Evolutionary conservation across 2,113 vertebrate species (phyloP), one percentile per base, ranked within the genome.

Genomic region (Buteo buteo): DNA sequence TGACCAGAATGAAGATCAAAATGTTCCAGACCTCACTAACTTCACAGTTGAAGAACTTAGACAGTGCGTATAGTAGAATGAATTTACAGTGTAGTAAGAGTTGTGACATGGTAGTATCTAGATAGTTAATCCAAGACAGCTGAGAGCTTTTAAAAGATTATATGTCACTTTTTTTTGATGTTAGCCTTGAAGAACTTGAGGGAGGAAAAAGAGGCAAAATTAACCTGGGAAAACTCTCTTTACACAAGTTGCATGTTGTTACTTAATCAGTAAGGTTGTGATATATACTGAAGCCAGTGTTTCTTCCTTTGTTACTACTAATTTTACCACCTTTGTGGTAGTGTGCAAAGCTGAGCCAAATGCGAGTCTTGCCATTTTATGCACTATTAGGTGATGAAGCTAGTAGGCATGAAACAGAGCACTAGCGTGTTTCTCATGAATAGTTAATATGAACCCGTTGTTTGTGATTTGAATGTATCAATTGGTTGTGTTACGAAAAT

Each of bases 21-120:
- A 99, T 84, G 84, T 99, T 67, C 99, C 99, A 32, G 99, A 99
- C 96, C 97, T 99, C 92, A 99, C 99, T 28, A 98, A 98, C 97
- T 99, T 99, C 97, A 94, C 93, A 73, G 95, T 99, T 50, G 99
- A 99, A 61, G 98, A 99, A 92, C 98, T 99, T 88, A 99, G 99
- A 98, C 99, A 98, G 99, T 99, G 97, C 94, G 99, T 98, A 95
- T 82, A 85, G 40, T 76, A 67, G 86, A 86, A 61, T 19, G 69
- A 66, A 21, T 66, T 74, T 54, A 45, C 5, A 25, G 28, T 42
- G 40, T 44, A 70, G 22, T 76, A 50, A 44, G 21, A 52, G 4
- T 67, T 44, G 82, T 1, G 21, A 26, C 2, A 4, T 19, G 17
- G 42, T 40, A 15, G 11, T 58, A 59, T 77, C 29, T 44, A 21